Conservation (phyloP, 2,888 invertebrate species). For the Xestia ashworthii region DNA sequence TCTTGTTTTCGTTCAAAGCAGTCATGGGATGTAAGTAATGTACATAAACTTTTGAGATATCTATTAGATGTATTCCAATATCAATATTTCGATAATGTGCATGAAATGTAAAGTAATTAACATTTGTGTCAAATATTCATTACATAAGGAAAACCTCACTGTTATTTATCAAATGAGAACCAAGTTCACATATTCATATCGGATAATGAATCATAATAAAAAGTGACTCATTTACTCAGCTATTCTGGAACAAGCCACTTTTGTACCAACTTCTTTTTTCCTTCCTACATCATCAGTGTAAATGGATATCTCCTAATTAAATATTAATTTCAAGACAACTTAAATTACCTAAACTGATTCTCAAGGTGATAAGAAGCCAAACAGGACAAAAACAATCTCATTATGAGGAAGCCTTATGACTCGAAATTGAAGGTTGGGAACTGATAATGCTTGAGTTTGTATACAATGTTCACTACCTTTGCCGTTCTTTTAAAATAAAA, state of each 20-base stretch:
- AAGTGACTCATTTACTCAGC: conserved; percentile 13
- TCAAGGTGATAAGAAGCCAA: conserved; percentile 64
- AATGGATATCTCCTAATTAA: conserved; percentile 3
- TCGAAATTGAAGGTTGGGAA: conserved; percentile 52
- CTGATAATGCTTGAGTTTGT: conserved; percentile 39
- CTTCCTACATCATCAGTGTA: not conserved
- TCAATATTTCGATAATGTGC: not conserved
- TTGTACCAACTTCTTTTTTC: not conserved
- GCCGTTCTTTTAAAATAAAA: not conserved
- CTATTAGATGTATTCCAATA: not conserved
- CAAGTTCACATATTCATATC: conserved; percentile 3
- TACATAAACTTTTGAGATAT: not conserved
- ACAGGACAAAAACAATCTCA: conserved; percentile 66
- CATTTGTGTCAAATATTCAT: not conserved
- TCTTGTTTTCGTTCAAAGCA: conserved; percentile 6
- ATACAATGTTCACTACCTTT: conserved; percentile 24
- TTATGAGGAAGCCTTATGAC: conserved; percentile 63
- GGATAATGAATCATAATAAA: conserved; percentile 21
- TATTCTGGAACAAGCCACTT: not conserved
- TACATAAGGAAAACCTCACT: conserved; percentile 15
- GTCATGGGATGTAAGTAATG: not conserved
- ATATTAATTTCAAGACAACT: conserved; percentile 34
- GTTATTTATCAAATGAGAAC: conserved; percentile 15
- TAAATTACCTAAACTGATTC: conserved; percentile 44
- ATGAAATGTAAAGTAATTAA: not conserved